Base-by-base conservation (phyloP, 1,140 invertebrate genomes). In the Cephus cinctus region DNA sequence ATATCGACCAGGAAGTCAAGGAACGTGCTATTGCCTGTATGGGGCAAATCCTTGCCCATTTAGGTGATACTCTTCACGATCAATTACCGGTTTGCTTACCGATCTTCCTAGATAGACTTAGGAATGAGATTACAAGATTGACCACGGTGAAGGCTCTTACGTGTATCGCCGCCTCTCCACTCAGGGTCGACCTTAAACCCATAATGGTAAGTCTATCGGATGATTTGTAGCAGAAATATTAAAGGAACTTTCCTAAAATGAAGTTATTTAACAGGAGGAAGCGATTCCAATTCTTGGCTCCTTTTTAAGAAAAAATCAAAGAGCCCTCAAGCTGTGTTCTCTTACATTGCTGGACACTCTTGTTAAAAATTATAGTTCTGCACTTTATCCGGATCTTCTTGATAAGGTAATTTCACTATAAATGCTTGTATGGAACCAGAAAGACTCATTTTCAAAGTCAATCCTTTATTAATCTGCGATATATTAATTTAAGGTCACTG, bases 1-100 rank as follows among this genome's bases (percentile, higher is more conserved):
- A 98, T 69, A 95, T 98, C 58, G 95, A 98, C 78, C 96, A 98
- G 70, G 96, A 98, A 80, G 96, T 98, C 0, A 98, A 98, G 69
- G 96, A 98, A 68, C 81, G 95, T 47, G 95, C 96, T 4, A 98
- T 98, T 47, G 90, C 94, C 2, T 96, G 95, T 62, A 97, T 97
- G 90, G 95, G 94, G 16, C 94, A 96, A 73, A 90, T 98, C 31
- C 85, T 98, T 20, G 88, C 89, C 48, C 91, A 94, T 68, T 84
- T 97, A 47, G 95, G 94, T 5, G 94, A 98, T 71, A 83, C 71
- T 44, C 73, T 84, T 2, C 69, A 85, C 67, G 76, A 77, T 36
- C 91, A 97, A 70, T 77, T 98, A 30, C 82, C 81, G 2, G 82
- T 84, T 8, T 97, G 94, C 74, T 77, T 98, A 47, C 94, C 95